These are phyloP conservation scores for Hirtodrosophila cameraria DNA, from an alignment of 2,888 invertebrate species.

Conservation along the genomic window DNA sequence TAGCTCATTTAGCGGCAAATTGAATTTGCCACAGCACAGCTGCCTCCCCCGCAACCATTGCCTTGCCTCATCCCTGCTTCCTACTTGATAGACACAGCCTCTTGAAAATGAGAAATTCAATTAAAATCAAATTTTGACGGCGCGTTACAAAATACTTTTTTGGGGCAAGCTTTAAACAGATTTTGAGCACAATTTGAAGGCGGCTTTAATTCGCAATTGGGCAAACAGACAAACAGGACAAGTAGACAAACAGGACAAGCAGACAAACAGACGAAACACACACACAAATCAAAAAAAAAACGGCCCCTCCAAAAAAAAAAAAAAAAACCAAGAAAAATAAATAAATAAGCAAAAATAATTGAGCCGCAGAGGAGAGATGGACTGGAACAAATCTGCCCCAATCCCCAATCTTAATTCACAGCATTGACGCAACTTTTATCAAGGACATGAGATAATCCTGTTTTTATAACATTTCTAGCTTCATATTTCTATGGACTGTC, in stretches of 20 bases:
- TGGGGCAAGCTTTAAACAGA: conserved; percentile 47
- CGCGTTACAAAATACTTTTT: conserved; percentile 17
- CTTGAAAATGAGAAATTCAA: conserved; percentile 72
- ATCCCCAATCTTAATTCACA: not conserved
- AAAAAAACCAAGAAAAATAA: conserved; percentile 17
- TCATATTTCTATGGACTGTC: conserved; percentile 37
- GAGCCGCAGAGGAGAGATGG: conserved; percentile 38
- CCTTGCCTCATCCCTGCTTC: too few relatives aligned
- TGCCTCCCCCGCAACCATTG: conserved; percentile 4
- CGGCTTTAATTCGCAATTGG: conserved; percentile 52
- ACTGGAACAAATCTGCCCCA: not conserved
- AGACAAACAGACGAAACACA: conserved; percentile 34
- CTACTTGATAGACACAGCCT: conserved; percentile 17
- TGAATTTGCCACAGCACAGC: conserved; percentile 64
- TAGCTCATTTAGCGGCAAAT: conserved; percentile 75
- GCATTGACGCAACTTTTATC: conserved; percentile 36
- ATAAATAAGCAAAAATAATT: conserved; percentile 70
- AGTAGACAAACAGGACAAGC: conserved; percentile 24
- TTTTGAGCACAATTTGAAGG: conserved; percentile 41
- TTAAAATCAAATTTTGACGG: conserved; percentile 72
- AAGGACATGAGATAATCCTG: conserved; percentile 63
- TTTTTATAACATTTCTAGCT: conserved; percentile 33
- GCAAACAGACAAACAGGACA: conserved; percentile 33
- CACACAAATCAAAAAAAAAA: conserved; percentile 31
- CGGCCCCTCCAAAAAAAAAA: conserved; percentile 1